Evolutionary conservation across 2,797 vertebrate genomes (phyloP), one percentile per base, ranked within the genome.

Genomic region (Coreius guichenoti): DNA sequence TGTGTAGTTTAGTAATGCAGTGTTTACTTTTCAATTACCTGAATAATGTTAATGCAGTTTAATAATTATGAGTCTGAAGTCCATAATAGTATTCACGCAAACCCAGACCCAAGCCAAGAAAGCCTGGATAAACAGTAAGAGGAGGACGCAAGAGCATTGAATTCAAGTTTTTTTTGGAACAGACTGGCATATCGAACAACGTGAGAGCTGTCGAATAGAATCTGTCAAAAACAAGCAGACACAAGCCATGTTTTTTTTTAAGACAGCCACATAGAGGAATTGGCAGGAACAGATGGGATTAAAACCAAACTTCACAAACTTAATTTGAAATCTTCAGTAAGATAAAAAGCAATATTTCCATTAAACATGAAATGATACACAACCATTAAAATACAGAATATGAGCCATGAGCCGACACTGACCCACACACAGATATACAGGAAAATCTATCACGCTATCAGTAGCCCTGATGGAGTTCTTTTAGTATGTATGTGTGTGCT

Each of bases 401-500:
- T 77, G 63, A 68, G 65, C 49, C 51, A 61, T 36, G 29, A 47
- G 31, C 74, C 12, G 67, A 76, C 76, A 85, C 56, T n/a, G 29
- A 86, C 65, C 72, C 82, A 81, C 74, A 79, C 67, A 81, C 33
- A 67, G 29, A 73, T n/a, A 82, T 74, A 80, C 69, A 80, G 49
- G 47, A 75, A 67, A 86, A 74, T 67, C 61, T 81, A 78, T 85
- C 72, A 63, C 4, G 3, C 6, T 86, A 80, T 81, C 79, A 67
- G 54, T 39, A 61, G 17, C 74, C 63, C 81, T 72, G 72, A 36
- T 80, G 36, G 54, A 82, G 63, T 77, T 81, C 54, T n/a, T 73
- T 83, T 65, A 75, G 74, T 82, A 73, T 77, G 81, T 84, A n/a
- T n/a, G 82, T 86, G 82, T 76, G 65, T 77, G 63, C 82, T 63